A percentile compares a stretch with the other conserved stretches of the same genome.
phyloP scores from a whole-genome alignment of 1,140 invertebrate species.

The Pemphigus obesinymphae region DNA sequence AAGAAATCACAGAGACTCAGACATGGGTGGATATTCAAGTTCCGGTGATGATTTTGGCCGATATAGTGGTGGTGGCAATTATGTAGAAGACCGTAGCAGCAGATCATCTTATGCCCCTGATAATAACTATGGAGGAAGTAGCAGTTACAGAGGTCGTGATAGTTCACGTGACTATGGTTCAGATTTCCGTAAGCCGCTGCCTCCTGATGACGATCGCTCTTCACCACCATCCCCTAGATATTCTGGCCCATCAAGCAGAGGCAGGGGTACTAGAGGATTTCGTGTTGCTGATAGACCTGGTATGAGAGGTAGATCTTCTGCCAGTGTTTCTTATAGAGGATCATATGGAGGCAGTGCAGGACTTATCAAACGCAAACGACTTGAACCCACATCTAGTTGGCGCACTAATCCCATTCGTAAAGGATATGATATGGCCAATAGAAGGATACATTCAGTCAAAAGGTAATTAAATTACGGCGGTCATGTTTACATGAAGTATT shows the following conservation, averaged over 20 bases:
- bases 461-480: constrained; percentile 36
- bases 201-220: constrained; percentile 24
- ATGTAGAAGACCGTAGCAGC: constrained; percentile 9
- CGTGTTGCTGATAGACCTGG: constrained; percentile 31
- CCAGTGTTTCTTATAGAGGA: constrained; percentile 25
- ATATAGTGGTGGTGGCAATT: constrained; percentile 37
- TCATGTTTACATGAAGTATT: constrained; percentile 29
- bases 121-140: constrained; percentile 37
- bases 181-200: constrained; percentile 34
- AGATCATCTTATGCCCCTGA: constrained; percentile 13
- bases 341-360: constrained; percentile 26
- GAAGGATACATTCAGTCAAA: constrained; percentile 39
- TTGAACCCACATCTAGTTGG: constrained; percentile 16
- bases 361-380: constrained; percentile 35
- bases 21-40: constrained; percentile 38
- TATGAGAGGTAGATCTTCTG: constrained; percentile 33
- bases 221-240: constrained; percentile 28
- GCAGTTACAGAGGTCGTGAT: constrained; percentile 29
- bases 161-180: constrained; percentile 30
- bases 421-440: constrained; percentile 34
- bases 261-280: constrained; percentile 35
- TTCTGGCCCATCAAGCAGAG: constrained; percentile 22
- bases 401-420: constrained; percentile 28
- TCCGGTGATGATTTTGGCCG: constrained; percentile 31
- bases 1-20: constrained; percentile 39